Evolutionary conservation across 2,888 invertebrate species (phyloP), one percentile per base, ranked within the genome.

Genomic region (Stenchaetothrips biformis): DNA sequence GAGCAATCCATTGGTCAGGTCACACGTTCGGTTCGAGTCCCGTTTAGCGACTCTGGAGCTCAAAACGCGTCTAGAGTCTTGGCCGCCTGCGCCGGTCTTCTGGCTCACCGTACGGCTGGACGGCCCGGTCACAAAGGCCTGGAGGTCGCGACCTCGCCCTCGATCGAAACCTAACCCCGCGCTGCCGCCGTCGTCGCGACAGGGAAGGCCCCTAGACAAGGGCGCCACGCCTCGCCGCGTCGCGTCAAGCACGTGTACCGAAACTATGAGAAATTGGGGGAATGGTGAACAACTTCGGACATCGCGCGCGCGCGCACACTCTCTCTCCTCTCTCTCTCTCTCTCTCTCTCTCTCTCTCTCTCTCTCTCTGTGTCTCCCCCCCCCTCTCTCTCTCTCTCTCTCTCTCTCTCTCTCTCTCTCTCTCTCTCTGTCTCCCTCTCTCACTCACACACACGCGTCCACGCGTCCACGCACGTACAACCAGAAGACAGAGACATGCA

Each of bases 401-500:
- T 9, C 59, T 18, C 53, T 53, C 53, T 53, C 53, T 53, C 53
- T 53, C 53, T 53, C 53, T 53, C 53, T 53, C 53, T 11, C 53
- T 7, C 53, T 53, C 53, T 53, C 53, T 53, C 53, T 53, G 13
- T 53, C 53, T 53, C 53, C 0, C 13, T 8, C 53, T 4, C 13
- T 53, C 13, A 6, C 53, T 89, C 89, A 0, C 87, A 85, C 0
- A 87, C 89, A 37, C 37, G 37, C 37, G 4, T 2, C 2, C 37
- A 4, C 37, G 37, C 2, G 37, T 37, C 2, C 37, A 4, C 37
- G 37, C 1, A 37, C 37, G 37, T 4, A 37, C 1, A 37, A 37
- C 37, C 37, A 37, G 37, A 1, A 37, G 4, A 37, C 37, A 37
- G n/a, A n/a, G n/a, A n/a, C n/a, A n/a, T n/a, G n/a, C n/a, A n/a